These are phyloP conservation scores for Anastatus disparis DNA, from an alignment of 1,140 invertebrate genomes.

Conservation along the genomic window DNA sequence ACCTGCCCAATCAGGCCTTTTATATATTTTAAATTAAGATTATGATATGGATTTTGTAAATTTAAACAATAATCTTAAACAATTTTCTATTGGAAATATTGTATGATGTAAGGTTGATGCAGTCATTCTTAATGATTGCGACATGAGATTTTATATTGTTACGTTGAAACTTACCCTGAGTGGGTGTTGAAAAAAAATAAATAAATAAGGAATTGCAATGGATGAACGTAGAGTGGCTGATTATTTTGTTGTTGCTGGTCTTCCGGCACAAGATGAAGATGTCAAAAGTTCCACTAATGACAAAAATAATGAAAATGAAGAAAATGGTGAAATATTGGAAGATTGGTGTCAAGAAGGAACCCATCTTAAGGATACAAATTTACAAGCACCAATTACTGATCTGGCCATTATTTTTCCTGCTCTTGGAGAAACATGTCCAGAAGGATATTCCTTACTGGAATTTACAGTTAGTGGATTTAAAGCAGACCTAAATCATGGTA, in stretches of 20 bases:
- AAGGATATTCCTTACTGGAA: slow-evolving; percentile 84
- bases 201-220: slow-evolving; percentile 65
- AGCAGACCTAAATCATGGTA: slow-evolving; percentile 97
- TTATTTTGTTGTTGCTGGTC: slow-evolving; percentile 97
- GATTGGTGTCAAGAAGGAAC: slow-evolving; percentile 82
- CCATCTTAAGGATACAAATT: slow-evolving; percentile 77
- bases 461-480: slow-evolving; percentile 85
- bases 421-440: slow-evolving; percentile 85
- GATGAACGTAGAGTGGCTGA: slow-evolving; percentile 87
- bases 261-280: slow-evolving; percentile 76
- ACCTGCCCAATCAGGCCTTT: slow-evolving; percentile 11
- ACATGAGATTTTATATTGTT: slow-evolving; percentile 37
- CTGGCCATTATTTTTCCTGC: slow-evolving; percentile 90
- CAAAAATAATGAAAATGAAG: slow-evolving; percentile 50
- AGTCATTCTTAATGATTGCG: slow-evolving; percentile 34
- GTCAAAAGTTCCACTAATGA: not conserved
- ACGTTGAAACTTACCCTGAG: slow-evolving; percentile 23
- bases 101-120: slow-evolving; percentile 29
- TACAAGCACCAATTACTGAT: slow-evolving; percentile 94
- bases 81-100: slow-evolving; percentile 3
- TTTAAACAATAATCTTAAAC: not conserved
- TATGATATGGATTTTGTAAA: slow-evolving; percentile 28
- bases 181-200: too few species aligned
- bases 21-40: slow-evolving; percentile 14
- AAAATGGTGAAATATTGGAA: slow-evolving; percentile 75